Percentiles rank a stretch among this genome's conserved stretches.
phyloP scores from a whole-genome alignment of 2,888 invertebrate species.

The Cotesia congregata region DNA sequence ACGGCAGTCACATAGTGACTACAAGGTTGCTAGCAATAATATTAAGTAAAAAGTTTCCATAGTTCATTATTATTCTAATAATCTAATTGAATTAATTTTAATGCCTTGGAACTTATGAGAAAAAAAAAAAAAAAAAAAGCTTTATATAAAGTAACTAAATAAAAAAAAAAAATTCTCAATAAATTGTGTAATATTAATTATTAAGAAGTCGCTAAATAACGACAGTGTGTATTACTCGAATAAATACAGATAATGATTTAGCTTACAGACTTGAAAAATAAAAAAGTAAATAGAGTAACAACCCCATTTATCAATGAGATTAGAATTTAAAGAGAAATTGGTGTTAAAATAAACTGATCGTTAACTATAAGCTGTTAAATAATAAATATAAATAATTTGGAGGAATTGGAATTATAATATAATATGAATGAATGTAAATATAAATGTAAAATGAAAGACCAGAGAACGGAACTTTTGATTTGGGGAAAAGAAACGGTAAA shows the following conservation, averaged over 20 bases:
- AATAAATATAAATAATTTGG: neutral
- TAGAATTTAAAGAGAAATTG: neutral
- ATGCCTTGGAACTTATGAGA: neutral
- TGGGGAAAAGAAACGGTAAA: neutral
- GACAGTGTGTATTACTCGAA: neutral
- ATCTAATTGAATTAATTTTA: too few species aligned
- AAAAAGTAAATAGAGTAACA: slow-evolving; percentile 24
- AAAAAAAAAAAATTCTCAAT: slow-evolving; percentile 43
- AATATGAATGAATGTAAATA: neutral
- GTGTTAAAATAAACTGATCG: neutral
- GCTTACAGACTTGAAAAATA: neutral
- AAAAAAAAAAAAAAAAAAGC: neutral
- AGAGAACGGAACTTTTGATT: too few species aligned
- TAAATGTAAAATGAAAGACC: neutral
- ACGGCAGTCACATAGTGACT: too few species aligned
- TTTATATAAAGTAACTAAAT: neutral
- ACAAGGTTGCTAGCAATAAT: too few species aligned
- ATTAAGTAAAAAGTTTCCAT: too few species aligned
- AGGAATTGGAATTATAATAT: neutral
- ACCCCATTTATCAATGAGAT: slow-evolving; percentile 42
- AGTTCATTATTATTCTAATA: too few species aligned
- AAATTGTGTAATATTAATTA: slow-evolving; percentile 55
- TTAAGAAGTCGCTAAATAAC: slow-evolving; percentile 58
- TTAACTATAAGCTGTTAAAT: neutral
- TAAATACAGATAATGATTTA: neutral